These are phyloP conservation scores for Leptestheria dahalacensis DNA, from an alignment of 1,140 invertebrate genomes.

Conservation along the genomic window DNA sequence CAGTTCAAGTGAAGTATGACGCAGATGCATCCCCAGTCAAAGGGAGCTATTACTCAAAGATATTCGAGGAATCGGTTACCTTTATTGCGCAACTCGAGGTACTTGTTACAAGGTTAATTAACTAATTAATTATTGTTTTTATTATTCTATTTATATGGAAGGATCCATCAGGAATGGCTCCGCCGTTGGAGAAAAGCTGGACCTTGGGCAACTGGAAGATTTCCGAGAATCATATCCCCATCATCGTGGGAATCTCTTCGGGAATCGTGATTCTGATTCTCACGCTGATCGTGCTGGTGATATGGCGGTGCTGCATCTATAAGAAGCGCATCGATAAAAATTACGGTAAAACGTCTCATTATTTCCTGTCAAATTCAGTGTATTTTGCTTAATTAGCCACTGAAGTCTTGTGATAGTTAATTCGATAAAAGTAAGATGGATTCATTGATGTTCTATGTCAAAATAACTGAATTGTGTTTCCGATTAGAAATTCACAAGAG, in stretches of 20 bases:
- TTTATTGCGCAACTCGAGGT: not conserved
- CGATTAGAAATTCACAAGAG: not conserved
- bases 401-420: too few relatives aligned
- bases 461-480: not conserved
- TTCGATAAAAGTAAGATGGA: too few relatives aligned
- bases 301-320: slow-evolving; percentile 37
- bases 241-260: slow-evolving; percentile 34
- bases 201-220: slow-evolving; percentile 26
- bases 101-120: not conserved
- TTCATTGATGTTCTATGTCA: too few relatives aligned
- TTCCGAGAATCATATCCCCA: slow-evolving; percentile 31
- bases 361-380: too few relatives aligned
- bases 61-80: not conserved
- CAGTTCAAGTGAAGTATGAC: too few relatives aligned
- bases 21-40: too few relatives aligned
- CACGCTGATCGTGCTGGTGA: slow-evolving; percentile 29
- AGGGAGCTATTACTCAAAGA: not conserved
- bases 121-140: not conserved
- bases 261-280: slow-evolving; percentile 34
- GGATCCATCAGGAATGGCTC: slow-evolving; percentile 8
- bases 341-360: slow-evolving; percentile 30
- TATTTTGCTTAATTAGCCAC: too few relatives aligned
- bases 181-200: slow-evolving; percentile 15
- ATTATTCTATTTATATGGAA: not conserved
- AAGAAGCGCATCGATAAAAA: slow-evolving; percentile 31